Evolutionary conservation across 1,140 invertebrate species (phyloP), one percentile per base, ranked within the genome.

Genomic region (Euura saliciscinereae): DNA sequence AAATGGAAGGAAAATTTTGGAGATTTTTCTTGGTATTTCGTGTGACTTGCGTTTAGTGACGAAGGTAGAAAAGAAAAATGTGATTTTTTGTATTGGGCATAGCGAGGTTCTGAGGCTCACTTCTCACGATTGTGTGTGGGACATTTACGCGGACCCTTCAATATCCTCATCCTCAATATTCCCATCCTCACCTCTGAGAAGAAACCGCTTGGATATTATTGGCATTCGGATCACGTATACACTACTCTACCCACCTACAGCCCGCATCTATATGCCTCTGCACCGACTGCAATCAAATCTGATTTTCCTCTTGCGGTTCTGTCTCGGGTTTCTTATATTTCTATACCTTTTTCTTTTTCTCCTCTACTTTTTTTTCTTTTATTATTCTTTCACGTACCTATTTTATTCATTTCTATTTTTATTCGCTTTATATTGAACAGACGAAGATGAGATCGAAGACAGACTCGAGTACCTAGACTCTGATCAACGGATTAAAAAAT

Each of bases 251-350:
- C 66, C 66, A 43, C 66, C 66, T 67, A 67, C 66, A 28, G 28
- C 28, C 28, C 28, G 28, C 28, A 67, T 67, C 66, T 67, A 67
- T 67, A 67, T 67, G 28, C 44, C 42, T 44, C 7, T 69, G 68
- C 68, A 69, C 45, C 68, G 68, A 13, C 68, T 44, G 68, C 68
- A 45, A 69, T 69, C 68, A 69, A 45, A 69, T 69, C 44, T 69
- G 42, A 43, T 69, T 69, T 69, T 44, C 68, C 68, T 67, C 68
- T 46, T 28, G 28, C 28, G 6, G 44, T 44, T 3, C 42, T 67
- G 69, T 66, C 7, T 45, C 69, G 70, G 67, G 65, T 44, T 70
- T 75, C 69, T 44, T 74, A 73, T 74, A 73, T 76, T 44, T 43
- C 11, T 59, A 28, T 28, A 28, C 51, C 10, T 2, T 59, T 59